A percentile compares a stretch with the other conserved stretches of the same genome.
These are phyloP conservation scores for Alviniconcha marisindica DNA, from an alignment of 1,140 invertebrate species.

Conservation along the genomic window DNA sequence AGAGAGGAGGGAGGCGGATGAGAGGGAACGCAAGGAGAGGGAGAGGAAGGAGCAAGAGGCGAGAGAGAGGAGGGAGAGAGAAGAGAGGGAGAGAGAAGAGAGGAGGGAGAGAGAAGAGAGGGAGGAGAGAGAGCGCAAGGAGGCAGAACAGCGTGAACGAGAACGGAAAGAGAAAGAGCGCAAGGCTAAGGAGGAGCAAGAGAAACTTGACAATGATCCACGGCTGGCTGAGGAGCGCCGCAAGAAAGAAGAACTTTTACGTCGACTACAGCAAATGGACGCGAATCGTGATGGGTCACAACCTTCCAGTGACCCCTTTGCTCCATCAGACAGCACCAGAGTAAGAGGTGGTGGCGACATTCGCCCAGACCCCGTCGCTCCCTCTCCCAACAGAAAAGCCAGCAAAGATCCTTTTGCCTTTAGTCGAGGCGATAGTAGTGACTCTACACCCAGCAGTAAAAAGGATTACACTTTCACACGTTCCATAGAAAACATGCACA, in stretches of 20 bases:
- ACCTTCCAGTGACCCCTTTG: slow-evolving; percentile 14
- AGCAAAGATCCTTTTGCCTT: slow-evolving; percentile 43
- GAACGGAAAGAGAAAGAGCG: slow-evolving; percentile 38
- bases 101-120: slow-evolving; percentile 28
- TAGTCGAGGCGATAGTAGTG: slow-evolving; percentile 31
- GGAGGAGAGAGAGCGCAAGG: slow-evolving; percentile 41
- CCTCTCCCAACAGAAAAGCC: slow-evolving; percentile 28
- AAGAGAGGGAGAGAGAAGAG: slow-evolving; percentile 46
- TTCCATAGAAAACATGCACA: slow-evolving; percentile 64
- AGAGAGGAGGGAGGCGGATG: slow-evolving; percentile 46
- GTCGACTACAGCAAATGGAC: slow-evolving; percentile 58
- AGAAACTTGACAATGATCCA: slow-evolving; percentile 58
- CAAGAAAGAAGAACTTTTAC: slow-evolving; percentile 65
- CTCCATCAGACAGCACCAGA: slow-evolving; percentile 1
- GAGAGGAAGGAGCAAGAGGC: slow-evolving; percentile 47
- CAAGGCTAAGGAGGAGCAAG: slow-evolving; percentile 50
- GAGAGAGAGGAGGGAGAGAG: slow-evolving; percentile 41
- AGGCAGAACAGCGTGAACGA: slow-evolving; percentile 44
- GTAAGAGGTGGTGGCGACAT: slow-evolving; percentile 21
- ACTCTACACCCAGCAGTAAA: slow-evolving; percentile 46
- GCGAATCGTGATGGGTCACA: slow-evolving; percentile 38
- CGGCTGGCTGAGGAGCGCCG: slow-evolving; percentile 56
- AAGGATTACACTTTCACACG: slow-evolving; percentile 60
- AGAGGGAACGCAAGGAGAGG: slow-evolving; percentile 39
- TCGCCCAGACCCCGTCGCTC: background rate